Evolutionary conservation across 1,140 invertebrate genomes (phyloP).

Genomic region (Dendrolimus punctatus): DNA sequence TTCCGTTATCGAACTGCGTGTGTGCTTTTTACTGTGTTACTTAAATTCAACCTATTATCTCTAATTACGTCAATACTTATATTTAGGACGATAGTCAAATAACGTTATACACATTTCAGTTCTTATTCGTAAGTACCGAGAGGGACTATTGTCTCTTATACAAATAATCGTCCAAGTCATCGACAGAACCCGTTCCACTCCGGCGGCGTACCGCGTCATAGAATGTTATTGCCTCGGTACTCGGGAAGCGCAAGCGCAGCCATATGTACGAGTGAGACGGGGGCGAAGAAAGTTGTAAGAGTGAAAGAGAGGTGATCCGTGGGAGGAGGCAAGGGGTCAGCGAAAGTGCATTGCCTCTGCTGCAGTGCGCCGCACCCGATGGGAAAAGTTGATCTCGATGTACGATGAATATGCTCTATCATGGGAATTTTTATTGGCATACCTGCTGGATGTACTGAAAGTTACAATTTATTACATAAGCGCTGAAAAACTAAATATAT

Average conservation of each 20-base stretch:
- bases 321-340: conserved; percentile 65
- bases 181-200: conserved; percentile 67
- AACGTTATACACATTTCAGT: conserved; percentile 26
- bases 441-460: neutral
- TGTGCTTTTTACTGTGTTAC: neutral
- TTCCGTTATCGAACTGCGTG: no score
- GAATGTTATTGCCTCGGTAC: conserved; percentile 68
- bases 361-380: conserved; percentile 54
- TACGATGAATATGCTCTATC: conserved; percentile 46
- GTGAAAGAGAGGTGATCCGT: conserved; percentile 43
- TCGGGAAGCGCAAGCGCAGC: conserved; percentile 64
- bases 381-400: conserved; percentile 57
- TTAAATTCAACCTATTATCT: conserved; percentile 9
- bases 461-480: neutral
- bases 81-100: conserved; percentile 1
- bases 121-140: neutral
- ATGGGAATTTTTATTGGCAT: conserved; percentile 40
- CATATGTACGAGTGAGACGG: conserved; percentile 36
- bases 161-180: conserved; percentile 63
- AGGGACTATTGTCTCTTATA: conserved; percentile 58
- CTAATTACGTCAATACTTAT: conserved; percentile 9
- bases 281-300: conserved; percentile 36
- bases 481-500: no score
- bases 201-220: conserved; percentile 62
- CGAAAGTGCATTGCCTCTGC: conserved; percentile 69